These are phyloP conservation scores for Salvelinus alpinus DNA, from an alignment of 2,113 vertebrate genomes.

Conservation along the genomic window DNA sequence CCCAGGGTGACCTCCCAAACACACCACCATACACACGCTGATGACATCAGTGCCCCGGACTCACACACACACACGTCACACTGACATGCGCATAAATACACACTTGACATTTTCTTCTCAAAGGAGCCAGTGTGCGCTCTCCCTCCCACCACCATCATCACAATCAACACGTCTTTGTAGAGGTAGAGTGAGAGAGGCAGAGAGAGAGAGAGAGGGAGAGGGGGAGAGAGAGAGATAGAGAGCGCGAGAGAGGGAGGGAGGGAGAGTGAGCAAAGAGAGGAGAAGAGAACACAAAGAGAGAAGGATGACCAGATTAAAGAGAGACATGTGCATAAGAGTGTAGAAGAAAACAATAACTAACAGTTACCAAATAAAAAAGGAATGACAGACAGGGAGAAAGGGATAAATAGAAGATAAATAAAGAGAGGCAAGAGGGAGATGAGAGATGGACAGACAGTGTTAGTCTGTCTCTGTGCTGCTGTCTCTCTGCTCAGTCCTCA, in stretches of 20 bases:
- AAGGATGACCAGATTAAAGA: constrained; percentile 24
- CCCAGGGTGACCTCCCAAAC: constrained; percentile 57
- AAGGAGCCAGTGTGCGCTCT: constrained; percentile 72
- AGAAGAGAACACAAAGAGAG: not conserved
- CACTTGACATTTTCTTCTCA: constrained; percentile 76
- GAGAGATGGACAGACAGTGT: constrained; percentile 51
- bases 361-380: not conserved
- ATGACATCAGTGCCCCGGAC: constrained; percentile 15
- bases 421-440: constrained; percentile 55
- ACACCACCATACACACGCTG: constrained; percentile 43
- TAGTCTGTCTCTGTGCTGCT: not conserved
- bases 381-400: not conserved
- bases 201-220: not conserved
- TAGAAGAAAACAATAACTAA: not conserved
- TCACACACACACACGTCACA: constrained; percentile 14
- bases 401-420: constrained; percentile 60
- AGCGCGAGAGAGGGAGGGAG: not conserved
- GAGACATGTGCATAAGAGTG: constrained; percentile 33
- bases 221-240: not conserved
- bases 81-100: constrained; percentile 24
- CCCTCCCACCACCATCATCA: constrained; percentile 68
- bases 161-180: constrained; percentile 74
- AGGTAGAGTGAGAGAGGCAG: constrained; percentile 28
- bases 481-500: constrained; percentile 29
- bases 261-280: not conserved